Conservation (phyloP, 2,113 vertebrate genomes). For the Microtus pennsylvanicus region DNA sequence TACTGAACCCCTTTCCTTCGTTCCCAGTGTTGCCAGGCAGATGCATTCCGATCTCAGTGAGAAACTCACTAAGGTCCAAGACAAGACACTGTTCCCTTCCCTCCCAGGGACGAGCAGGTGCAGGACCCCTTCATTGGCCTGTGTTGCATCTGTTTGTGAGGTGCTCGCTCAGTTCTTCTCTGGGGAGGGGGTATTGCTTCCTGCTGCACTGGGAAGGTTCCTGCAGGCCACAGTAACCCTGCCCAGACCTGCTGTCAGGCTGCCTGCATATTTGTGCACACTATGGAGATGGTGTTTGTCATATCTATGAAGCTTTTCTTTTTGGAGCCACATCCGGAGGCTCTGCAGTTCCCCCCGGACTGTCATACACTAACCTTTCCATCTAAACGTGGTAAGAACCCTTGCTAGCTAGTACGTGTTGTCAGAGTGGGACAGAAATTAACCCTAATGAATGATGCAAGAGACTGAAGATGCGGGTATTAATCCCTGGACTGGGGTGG, state of each 20-base stretch:
- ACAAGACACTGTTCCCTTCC: not conserved
- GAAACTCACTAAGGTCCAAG: not conserved
- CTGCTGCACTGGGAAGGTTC: not conserved
- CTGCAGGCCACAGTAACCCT: not conserved
- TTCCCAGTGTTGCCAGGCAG: not conserved
- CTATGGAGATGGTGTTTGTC: not conserved
- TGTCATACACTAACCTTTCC: not conserved
- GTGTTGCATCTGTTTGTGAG: not conserved
- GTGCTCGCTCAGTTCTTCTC: not conserved
- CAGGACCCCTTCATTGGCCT: not conserved
- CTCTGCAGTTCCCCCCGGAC: not conserved
- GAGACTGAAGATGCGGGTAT: not conserved
- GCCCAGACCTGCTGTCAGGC: slow-evolving; percentile 4
- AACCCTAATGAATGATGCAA: not conserved
- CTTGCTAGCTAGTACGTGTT: not conserved
- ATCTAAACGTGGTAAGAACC: not conserved
- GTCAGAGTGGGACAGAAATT: not conserved
- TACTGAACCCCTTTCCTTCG: not conserved
- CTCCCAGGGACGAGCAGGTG: not conserved
- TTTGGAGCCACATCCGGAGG: not conserved
- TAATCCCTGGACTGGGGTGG: not conserved
- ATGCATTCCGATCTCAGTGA: not conserved
- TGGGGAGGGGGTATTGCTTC: not conserved
- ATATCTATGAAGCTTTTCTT: not conserved
- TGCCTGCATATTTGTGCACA: not conserved